Evolutionary conservation across 2,113 vertebrate genomes (phyloP), one percentile per base, ranked within the genome.

Genomic region (Lonchura striata): DNA sequence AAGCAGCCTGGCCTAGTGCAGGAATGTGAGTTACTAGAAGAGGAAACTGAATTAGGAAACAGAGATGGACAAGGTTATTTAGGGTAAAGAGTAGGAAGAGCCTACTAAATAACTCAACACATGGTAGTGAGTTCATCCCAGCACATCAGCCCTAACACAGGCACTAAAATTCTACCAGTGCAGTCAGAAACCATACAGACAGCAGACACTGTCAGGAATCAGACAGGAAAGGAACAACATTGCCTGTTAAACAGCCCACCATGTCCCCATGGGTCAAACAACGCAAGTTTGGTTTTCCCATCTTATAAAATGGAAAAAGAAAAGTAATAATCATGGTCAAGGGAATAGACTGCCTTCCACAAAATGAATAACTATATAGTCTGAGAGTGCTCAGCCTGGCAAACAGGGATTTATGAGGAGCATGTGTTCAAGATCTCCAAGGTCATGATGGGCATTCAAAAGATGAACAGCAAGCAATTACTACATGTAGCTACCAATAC

Each of bases 81-180:
- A 66, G 88, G 88, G 68, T 93, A 93, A 95, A 78, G 35, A 86
- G 39, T 16, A 88, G 76, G 76, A 93, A 92, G 52, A 90, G 14
- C 6, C 72, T 59, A 11, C 28, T 93, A 63, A 88, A 54, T 59
- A 88, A 31, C 42, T 72, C 53, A 27, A 7, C 46, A 59, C 78
- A 28, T 19, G 24, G 24, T 8, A 54, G 11, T 28, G 59, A 85
- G 42, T 57, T 66, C 23, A 31, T 53, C 76, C 59, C 66, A 82
- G 37, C 46, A 37, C 16, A 49, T 17, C 49, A 79, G 23, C 42
- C 23, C 3, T 53, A 70, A 47, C 5, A 6, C 46, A 87, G 53
- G 65, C 31, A 5, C 61, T 49, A 54, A 41, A 53, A 49, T 39
- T 70, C 54, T 35, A 76, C n/a, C 54, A 79, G 11, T 30, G 33